Conservation (phyloP, 2,797 vertebrate genomes). For the Hippopotamyrus pictus region DNA sequence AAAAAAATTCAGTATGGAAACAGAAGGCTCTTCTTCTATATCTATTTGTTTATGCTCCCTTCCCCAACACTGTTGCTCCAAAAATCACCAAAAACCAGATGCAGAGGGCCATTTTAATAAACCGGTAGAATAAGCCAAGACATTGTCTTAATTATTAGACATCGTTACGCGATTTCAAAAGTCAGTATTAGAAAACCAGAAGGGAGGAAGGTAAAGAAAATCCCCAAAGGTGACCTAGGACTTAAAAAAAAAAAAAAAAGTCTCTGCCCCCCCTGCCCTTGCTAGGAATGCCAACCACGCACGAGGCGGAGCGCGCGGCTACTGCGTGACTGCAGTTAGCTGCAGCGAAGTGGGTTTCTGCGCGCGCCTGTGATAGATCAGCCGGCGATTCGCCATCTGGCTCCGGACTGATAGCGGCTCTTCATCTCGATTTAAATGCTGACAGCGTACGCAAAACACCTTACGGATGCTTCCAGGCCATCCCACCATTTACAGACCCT, state of each 20-base stretch:
- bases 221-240: not conserved
- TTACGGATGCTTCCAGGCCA: not conserved
- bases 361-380: not conserved
- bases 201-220: not conserved
- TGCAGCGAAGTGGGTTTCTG: not conserved
- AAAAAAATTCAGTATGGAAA: not conserved
- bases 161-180: not conserved
- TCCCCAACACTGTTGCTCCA: not conserved
- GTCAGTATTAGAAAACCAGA: not conserved
- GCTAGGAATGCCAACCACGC: not conserved
- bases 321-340: not conserved
- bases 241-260: not conserved
- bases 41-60: not conserved
- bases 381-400: slow-evolving; percentile 2
- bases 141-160: no score
- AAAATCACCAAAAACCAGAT: not conserved
- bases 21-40: not conserved
- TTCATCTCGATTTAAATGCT: slow-evolving; percentile 9
- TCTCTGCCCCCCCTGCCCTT: not conserved
- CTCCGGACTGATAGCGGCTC: not conserved
- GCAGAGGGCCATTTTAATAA: not conserved
- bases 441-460: not conserved
- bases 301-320: not conserved
- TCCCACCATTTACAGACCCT: not conserved
- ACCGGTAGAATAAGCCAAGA: not conserved